Conservation (phyloP, 2,888 invertebrate species). For the Brenthis ino region DNA sequence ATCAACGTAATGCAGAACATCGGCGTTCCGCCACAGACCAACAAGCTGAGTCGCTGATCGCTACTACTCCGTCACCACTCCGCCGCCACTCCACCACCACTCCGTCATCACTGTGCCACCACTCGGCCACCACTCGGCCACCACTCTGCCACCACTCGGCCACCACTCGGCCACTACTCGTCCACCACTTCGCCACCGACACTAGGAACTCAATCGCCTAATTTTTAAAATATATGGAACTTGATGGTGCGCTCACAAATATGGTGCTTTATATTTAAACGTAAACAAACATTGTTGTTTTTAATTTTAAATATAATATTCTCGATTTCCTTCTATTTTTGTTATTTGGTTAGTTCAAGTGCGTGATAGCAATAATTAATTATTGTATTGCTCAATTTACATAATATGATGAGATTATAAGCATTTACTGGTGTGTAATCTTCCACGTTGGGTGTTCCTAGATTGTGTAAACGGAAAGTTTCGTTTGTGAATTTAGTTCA, state of each 20-base stretch:
- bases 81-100: too few relatives aligned
- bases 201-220: too few relatives aligned
- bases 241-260: too few relatives aligned
- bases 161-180: too few relatives aligned
- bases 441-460: conserved; percentile 9
- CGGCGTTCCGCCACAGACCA: conserved; percentile 45
- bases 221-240: too few relatives aligned
- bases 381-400: conserved; percentile 42
- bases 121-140: too few relatives aligned
- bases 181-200: too few relatives aligned
- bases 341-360: neutral
- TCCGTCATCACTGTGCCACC: too few relatives aligned
- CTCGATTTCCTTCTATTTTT: neutral
- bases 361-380: conserved; percentile 4
- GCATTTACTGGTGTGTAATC: conserved; percentile 35
- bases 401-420: conserved; percentile 38
- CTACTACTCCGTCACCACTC: conserved; percentile 12
- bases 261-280: too few relatives aligned
- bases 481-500: neutral
- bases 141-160: too few relatives aligned
- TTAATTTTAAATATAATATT: too few relatives aligned
- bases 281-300: too few relatives aligned
- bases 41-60: conserved; percentile 39
- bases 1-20: conserved; percentile 50
- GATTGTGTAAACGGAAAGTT: neutral